Evolutionary conservation across 2,888 invertebrate species (phyloP), one percentile per base, ranked within the genome.

Genomic region (Calephelis perditalis): DNA sequence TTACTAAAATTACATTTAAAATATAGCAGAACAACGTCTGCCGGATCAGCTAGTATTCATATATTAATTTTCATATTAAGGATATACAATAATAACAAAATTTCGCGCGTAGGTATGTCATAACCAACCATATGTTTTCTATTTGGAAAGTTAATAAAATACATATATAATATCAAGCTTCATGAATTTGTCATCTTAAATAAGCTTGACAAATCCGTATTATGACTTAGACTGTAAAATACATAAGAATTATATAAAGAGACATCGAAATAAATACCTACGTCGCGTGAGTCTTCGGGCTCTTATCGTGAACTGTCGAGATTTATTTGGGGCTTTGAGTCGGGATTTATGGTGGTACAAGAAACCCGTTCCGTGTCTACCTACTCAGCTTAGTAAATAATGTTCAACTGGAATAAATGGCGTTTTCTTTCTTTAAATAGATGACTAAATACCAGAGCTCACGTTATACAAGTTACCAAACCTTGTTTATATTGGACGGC

Each of bases 281-380:
- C 79, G 79, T 88, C 80, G 86, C 87, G 84, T 85, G 87, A 87
- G 86, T 84, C 87, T 83, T 82, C 82, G 88, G 84, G 86, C 87
- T 84, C 86, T 89, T 89, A 90, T 90, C 90, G 86, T 77, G 84
- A 82, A 79, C 78, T 75, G 77, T 73, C 74, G 73, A 86, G 89
- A 90, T 90, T 88, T 90, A 90, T 88, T 79, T 71, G 73, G 76
- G 76, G 84, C 86, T 85, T 86, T 80, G 78, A 80, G 71, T 64
- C 62, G 68, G 76, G 81, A 87, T 89, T 89, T 88, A 89, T 87
- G 75, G 83, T 73, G 81, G 78, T 79, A 80, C 81, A 79, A 75
- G 84, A 76, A 84, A 88, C 87, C 84, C 86, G 88, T 87, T 88
- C 76, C 86, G 85, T 87, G 88, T 79, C 84, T 87, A 81, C 87